Percentiles rank a stretch among this genome's conserved stretches.
These are phyloP conservation scores for Brachionus rotundiformis DNA, from an alignment of 1,140 invertebrate species.

Conservation along the genomic window DNA sequence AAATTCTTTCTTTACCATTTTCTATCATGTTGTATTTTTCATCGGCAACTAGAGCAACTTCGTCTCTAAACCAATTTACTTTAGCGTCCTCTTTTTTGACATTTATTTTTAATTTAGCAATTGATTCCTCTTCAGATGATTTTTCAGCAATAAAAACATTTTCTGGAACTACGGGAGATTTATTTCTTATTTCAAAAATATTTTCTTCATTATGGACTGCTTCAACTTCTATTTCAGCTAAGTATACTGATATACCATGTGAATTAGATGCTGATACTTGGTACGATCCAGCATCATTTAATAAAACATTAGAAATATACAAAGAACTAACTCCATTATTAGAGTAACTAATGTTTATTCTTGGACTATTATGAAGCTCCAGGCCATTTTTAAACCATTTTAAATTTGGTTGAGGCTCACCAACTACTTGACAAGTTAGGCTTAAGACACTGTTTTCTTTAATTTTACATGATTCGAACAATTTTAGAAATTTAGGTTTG, in stretches of 20 bases:
- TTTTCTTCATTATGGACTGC: neutral
- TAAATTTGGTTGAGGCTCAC: constrained; percentile 49
- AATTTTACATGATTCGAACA: constrained; percentile 10
- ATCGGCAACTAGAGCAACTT: neutral
- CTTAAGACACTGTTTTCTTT: constrained; percentile 28
- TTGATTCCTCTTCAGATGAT: neutral
- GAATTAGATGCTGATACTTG: constrained; percentile 38
- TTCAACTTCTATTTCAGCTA: constrained; percentile 40
- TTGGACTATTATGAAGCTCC: neutral
- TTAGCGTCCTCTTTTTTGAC: constrained; percentile 22
- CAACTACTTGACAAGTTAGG: constrained; percentile 15
- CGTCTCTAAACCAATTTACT: constrained; percentile 30
- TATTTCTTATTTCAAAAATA: constrained; percentile 5
- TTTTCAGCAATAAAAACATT: neutral
- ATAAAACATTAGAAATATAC: neutral
- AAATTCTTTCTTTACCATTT: constrained; percentile 26
- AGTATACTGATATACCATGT: constrained; percentile 30
- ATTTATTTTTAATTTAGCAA: neutral
- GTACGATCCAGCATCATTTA: constrained; percentile 35
- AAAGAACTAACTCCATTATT: constrained; percentile 35
- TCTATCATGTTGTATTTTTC: constrained; percentile 41
- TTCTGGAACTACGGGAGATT: neutral
- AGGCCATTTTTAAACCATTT: constrained; percentile 45
- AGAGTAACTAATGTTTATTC: neutral
- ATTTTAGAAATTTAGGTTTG: constrained; percentile 51